These are phyloP conservation scores for Acanthurus tractus DNA, from an alignment of 2,797 vertebrate genomes.

Conservation along the genomic window DNA sequence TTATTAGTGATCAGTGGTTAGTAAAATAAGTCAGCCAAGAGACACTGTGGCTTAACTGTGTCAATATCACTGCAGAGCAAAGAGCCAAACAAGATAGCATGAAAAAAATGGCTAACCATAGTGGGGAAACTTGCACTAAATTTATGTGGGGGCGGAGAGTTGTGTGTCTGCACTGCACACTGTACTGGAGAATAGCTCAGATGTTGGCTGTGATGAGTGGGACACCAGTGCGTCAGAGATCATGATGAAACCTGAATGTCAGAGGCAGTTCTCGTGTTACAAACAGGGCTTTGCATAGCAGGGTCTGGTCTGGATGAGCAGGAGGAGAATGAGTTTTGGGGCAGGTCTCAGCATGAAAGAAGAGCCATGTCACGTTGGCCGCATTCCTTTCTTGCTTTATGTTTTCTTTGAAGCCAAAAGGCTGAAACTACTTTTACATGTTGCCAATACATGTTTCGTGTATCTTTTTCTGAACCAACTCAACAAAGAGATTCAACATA, in stretches of 20 bases:
- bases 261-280: slow-evolving; percentile 57
- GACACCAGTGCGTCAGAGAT: slow-evolving; percentile 69
- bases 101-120: slow-evolving; percentile 43
- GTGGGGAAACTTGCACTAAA: not conserved
- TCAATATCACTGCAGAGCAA: not conserved
- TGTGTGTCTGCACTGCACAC: slow-evolving; percentile 43
- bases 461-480: not conserved
- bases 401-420: not conserved
- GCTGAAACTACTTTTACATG: not conserved
- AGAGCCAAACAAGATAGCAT: slow-evolving; percentile 14
- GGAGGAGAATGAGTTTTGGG: slow-evolving; percentile 44
- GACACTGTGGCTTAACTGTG: slow-evolving; percentile 37
- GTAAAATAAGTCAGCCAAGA: slow-evolving; percentile 45
- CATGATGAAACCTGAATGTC: slow-evolving; percentile 76
- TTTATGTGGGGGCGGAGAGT: slow-evolving; percentile 61
- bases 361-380: slow-evolving; percentile 68
- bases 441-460: not conserved
- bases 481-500: not conserved
- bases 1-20: slow-evolving; percentile 9
- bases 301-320: slow-evolving; percentile 22
- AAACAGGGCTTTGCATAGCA: slow-evolving; percentile 56
- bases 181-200: slow-evolving; percentile 47
- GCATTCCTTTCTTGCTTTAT: slow-evolving; percentile 68
- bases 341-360: slow-evolving; percentile 73
- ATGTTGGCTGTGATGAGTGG: slow-evolving; percentile 49